Evolutionary conservation across 1,140 invertebrate species (phyloP), one percentile per base, ranked within the genome.

Genomic region (Leptinotarsa undecemlineata): DNA sequence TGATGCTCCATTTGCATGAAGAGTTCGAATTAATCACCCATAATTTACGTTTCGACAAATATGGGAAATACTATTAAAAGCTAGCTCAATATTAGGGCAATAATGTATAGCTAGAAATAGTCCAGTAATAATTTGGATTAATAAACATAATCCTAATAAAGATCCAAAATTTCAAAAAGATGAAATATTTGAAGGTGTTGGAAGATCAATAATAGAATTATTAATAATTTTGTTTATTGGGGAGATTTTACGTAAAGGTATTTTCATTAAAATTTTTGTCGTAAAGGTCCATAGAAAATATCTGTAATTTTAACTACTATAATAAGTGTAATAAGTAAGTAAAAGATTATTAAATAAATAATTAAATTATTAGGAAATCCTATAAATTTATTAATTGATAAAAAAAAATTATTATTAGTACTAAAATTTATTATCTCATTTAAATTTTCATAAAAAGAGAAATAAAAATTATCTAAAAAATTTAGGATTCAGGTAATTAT

Each of bases 81-180:
- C 87, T 83, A 87, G 78, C 74, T 86, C 82, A 75, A 88, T 83
- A 85, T 89, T 85, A 26, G 87, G 81, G 60, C 84, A 85, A 85
- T 90, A 90, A 83, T 90, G 87, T 87, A 90, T 89, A 4, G 89
- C 85, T 86, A 90, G 84, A 83, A 90, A 90, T 80, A 89, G 73
- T 72, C 89, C 88, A 61, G 86, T 87, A 73, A 89, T 76, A 87
- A 90, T 88, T 89, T 90, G 89, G 82, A 87, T 87, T 76, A 87
- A 82, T 88, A 90, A 85, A 79, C 85, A 88, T 85, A 90, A 79
- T 74, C 87, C 88, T 86, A 90, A 81, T 79, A 90, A 67, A 17
- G 88, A 90, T 20, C 88, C 88, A 84, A 87, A 87, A 82, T 87
- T 87, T 87, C 86, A 87, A 86, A 86, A 86, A 64, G 78, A 75